Conservation (phyloP, 1,140 invertebrate species). For the Drosophila ficusphila region DNA sequence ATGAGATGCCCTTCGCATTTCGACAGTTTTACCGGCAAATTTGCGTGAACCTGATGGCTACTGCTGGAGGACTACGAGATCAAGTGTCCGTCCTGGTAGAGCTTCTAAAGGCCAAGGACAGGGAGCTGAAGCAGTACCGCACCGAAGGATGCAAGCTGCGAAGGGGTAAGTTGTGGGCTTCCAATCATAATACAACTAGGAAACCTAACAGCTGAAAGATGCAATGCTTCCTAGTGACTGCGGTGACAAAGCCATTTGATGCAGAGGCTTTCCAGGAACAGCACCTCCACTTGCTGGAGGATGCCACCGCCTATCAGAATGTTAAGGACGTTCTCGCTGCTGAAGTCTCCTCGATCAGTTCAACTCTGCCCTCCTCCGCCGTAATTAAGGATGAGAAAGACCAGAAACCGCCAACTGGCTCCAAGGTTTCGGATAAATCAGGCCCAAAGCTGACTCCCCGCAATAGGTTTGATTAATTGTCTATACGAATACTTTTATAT, state of each 20-base stretch:
- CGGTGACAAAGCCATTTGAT: conserved; percentile 55
- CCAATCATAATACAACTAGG: not conserved
- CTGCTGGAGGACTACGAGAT: not conserved
- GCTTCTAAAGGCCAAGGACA: conserved; percentile 60
- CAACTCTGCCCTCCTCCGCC: no score
- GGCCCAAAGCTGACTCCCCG: conserved; percentile 9
- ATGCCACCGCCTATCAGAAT: conserved; percentile 5
- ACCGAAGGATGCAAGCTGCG: conserved; percentile 52
- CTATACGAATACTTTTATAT: not conserved
- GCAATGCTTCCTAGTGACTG: conserved; percentile 66
- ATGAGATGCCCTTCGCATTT: not conserved
- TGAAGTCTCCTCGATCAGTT: not conserved
- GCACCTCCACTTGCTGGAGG: conserved; percentile 15
- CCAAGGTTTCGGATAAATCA: not conserved
- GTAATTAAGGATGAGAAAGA: not conserved
- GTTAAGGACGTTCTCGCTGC: not conserved
- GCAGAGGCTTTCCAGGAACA: conserved; percentile 22
- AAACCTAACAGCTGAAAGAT: no score
- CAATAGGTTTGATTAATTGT: conserved; percentile 23
- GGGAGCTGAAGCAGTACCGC: conserved; percentile 64
- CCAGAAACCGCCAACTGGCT: not conserved
- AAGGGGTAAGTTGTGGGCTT: conserved; percentile 42
- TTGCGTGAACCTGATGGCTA: not conserved
- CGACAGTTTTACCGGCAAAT: conserved; percentile 44
- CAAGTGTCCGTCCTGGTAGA: conserved; percentile 12